Percentiles rank a stretch among this genome's conserved stretches.
Evolutionary conservation across 2,797 vertebrate species (phyloP).

Genomic region (Platyrinchus mystaceus): DNA sequence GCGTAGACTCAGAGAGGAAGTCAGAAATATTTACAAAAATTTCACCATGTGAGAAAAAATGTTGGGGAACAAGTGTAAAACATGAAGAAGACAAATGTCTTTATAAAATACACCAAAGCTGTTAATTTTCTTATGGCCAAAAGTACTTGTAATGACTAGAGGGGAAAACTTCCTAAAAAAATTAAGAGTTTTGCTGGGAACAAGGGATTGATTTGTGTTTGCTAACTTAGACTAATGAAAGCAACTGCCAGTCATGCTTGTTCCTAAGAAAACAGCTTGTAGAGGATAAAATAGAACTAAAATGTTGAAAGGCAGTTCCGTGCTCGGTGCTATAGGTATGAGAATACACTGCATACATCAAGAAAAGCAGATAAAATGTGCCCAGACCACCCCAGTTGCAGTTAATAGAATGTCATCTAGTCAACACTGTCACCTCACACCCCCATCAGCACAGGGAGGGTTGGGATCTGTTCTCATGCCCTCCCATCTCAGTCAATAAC

Average conservation of each 20-base stretch:
- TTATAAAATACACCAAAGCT: not conserved
- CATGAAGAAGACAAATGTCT: not conserved
- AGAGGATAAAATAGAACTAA: not conserved
- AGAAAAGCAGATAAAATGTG: not conserved
- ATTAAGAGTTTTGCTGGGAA: not conserved
- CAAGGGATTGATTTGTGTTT: not conserved
- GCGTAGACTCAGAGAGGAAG: not conserved
- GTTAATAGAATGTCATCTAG: not conserved
- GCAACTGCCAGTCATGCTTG: not conserved
- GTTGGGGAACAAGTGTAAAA: not conserved
- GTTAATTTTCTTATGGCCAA: not conserved
- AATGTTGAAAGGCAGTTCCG: not conserved
- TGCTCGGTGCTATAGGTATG: not conserved
- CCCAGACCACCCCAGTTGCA: not conserved
- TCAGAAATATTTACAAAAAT: not conserved
- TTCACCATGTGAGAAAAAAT: not conserved
- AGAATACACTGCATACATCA: not conserved
- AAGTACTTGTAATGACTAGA: not conserved
- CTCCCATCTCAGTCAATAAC: not conserved
- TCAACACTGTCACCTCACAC: not conserved
- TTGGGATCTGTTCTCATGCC: not conserved
- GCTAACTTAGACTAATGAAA: not conserved
- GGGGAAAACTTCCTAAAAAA: not conserved
- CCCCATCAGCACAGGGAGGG: not conserved
- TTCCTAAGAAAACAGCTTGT: not conserved